Evolutionary conservation across 2,888 invertebrate genomes (phyloP).

Genomic region (Caradrina kadenii): DNA sequence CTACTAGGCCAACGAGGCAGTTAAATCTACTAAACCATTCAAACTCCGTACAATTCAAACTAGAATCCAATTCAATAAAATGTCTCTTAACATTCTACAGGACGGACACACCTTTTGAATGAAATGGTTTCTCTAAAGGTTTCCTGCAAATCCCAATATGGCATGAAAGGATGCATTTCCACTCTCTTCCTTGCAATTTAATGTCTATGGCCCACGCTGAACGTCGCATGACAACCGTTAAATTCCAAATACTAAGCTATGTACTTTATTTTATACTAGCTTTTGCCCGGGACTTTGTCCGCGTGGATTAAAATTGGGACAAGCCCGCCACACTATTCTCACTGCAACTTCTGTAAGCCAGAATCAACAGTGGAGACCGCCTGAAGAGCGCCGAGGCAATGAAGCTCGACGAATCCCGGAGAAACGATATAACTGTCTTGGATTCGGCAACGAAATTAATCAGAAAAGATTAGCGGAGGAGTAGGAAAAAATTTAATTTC

Average conservation of each 20-base stretch:
- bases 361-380: too few species aligned
- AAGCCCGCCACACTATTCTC: too few species aligned
- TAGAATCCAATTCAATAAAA: slow-evolving; percentile 14
- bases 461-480: too few species aligned
- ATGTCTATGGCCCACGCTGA: slow-evolving; percentile 8
- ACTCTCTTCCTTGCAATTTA: slow-evolving; percentile 35
- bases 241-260: slow-evolving; percentile 6
- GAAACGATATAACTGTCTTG: too few species aligned
- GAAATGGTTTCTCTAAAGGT: slow-evolving; percentile 27
- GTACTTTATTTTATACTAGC: slow-evolving; percentile 1
- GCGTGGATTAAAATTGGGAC: too few species aligned
- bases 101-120: slow-evolving; percentile 24
- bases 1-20: too few species aligned
- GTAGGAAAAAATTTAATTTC: too few species aligned
- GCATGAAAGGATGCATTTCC: slow-evolving; percentile 35
- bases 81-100: not conserved
- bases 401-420: too few species aligned
- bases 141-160: slow-evolving; percentile 12
- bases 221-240: slow-evolving; percentile 21
- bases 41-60: not conserved
- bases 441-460: too few species aligned
- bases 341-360: too few species aligned
- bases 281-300: too few species aligned
- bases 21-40: not conserved
- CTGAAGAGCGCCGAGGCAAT: too few species aligned